Base-by-base conservation (phyloP, 2,888 invertebrate species). In the Myathropa florea region DNA sequence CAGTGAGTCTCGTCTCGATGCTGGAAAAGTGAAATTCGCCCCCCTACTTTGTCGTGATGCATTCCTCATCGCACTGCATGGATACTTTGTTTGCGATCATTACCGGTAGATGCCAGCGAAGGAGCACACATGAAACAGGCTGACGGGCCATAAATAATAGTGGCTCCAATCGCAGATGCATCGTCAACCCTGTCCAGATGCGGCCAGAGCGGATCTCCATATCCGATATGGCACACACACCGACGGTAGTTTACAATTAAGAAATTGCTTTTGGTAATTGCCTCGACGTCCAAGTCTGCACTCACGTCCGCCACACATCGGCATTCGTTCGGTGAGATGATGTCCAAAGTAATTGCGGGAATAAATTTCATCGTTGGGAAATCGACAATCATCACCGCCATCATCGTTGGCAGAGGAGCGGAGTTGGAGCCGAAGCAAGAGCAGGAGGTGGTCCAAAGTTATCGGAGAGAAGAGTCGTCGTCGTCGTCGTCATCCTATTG, bases 191-290 rank as follows among this genome's bases (percentile, higher is more conserved):
- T 39, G 12, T 57, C 30, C 64, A 78, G 33, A 73, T 53, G 65
- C 30, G 60, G 30, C 73, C 60, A 46, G 30, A 57, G n/a, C 68
- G 71, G 67, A 76, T 67, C 80, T 76, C 75, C 65, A 76, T 76
- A 81, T 81, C 76, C 80, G 65, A 84, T 80, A 76, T 23, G 46
- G 71, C 80, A 80, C 80, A 79, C 46, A 18, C 18, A 4, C 4
- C 1, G 6, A 6, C 64, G 73, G 61, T 71, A 60, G 71, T 72
- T 76, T 71, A 81, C 84, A 76, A 81, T 81, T 80, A 84, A 80
- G 80, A 71, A 80, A 84, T 76, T 80, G 71, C 80, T 71, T 80
- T 82, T 76, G 70, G 76, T 82, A 82, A 82, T 82, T 75, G 64
- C 64, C 64, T 63, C 4, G 24, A n/a, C 18, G 23, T 3, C 33